Percentiles rank a stretch among this genome's conserved stretches.
phyloP scores from a whole-genome alignment of 2,797 vertebrate genomes.

The Harpagifer antarcticus region DNA sequence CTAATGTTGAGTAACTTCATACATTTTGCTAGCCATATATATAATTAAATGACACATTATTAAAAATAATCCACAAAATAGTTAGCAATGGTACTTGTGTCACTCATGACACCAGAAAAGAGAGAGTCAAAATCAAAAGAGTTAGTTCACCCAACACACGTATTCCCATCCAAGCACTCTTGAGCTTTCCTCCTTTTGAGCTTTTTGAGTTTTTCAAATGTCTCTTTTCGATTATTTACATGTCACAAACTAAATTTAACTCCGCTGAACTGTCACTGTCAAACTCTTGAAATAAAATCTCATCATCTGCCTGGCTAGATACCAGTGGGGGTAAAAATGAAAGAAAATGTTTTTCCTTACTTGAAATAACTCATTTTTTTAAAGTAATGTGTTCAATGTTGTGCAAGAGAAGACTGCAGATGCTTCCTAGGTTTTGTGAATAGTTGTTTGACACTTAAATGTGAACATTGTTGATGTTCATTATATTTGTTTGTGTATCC shows the following conservation, averaged over 20 bases:
- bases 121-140: not conserved
- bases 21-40: too few relatives aligned
- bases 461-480: slow-evolving; percentile 1
- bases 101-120: not conserved
- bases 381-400: not conserved
- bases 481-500: slow-evolving; percentile 18
- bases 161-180: not conserved
- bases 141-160: not conserved
- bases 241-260: not conserved
- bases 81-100: not conserved
- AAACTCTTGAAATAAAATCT: slow-evolving; percentile 8
- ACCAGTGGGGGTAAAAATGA: too few relatives aligned
- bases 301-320: not conserved
- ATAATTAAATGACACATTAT: too few relatives aligned
- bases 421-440: not conserved
- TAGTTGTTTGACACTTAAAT: slow-evolving; percentile 8
- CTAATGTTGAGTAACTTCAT: too few relatives aligned
- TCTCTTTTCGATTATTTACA: slow-evolving; percentile 3
- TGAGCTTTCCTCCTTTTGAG: not conserved
- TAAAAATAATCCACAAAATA: too few relatives aligned
- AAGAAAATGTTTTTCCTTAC: not conserved
- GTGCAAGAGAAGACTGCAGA: not conserved
- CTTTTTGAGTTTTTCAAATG: slow-evolving; percentile 7
- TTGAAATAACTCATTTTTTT: not conserved
- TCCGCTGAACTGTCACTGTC: not conserved